These are phyloP conservation scores for Drosophila mercatorum DNA, from an alignment of 2,888 invertebrate genomes.

Conservation along the genomic window DNA sequence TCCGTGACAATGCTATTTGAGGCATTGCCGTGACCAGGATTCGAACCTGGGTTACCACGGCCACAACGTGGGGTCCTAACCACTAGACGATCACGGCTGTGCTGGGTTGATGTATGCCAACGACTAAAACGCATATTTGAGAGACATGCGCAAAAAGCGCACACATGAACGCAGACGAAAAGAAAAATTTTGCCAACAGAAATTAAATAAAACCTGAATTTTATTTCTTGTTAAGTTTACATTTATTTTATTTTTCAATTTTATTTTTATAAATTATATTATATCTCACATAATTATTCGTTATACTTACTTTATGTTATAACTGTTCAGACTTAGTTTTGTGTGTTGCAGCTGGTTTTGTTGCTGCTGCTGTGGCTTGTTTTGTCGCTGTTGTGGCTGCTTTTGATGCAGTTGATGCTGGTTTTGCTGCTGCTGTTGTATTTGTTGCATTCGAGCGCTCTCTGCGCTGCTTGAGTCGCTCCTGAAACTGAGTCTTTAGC, in stretches of 20 bases:
- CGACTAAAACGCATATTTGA: slow-evolving; percentile 57
- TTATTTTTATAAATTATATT: not conserved
- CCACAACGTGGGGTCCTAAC: slow-evolving; percentile 75
- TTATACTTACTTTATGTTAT: not conserved
- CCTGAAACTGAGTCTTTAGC: slow-evolving; percentile 44
- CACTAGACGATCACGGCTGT: slow-evolving; percentile 75
- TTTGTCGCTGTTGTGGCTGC: not conserved
- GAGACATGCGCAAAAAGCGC: slow-evolving; percentile 25
- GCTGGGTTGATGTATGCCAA: slow-evolving; percentile 30
- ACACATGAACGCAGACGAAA: not conserved
- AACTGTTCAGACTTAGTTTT: slow-evolving; percentile 4
- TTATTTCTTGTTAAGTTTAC: not conserved
- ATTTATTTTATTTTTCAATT: not conserved
- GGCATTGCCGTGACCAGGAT: slow-evolving; percentile 75
- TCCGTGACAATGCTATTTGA: slow-evolving; percentile 67
- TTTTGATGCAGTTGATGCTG: not conserved
- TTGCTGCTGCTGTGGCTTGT: not conserved
- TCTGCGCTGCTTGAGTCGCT: slow-evolving; percentile 43
- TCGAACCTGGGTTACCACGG: slow-evolving; percentile 75
- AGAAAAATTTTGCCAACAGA: not conserved
- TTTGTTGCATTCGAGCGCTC: not conserved
- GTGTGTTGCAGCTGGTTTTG: not conserved
- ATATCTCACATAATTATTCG: not conserved
- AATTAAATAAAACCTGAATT: not conserved
- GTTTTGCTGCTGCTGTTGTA: not conserved